Evolutionary conservation across 1,140 invertebrate genomes (phyloP).

Genomic region (Brachionus rotundiformis): DNA sequence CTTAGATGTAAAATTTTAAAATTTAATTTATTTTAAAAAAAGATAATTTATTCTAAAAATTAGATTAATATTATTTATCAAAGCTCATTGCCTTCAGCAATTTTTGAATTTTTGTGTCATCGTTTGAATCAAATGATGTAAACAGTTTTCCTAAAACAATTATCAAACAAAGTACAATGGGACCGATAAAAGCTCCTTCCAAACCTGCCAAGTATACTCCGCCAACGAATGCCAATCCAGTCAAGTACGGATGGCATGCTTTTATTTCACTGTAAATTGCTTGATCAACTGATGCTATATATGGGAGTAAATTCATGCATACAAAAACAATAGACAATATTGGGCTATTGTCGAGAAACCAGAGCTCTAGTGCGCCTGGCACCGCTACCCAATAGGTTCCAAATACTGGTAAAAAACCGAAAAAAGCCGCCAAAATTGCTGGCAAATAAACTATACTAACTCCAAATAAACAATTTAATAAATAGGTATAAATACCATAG

Average conservation of each 20-base stretch:
- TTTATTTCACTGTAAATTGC: slow-evolving; percentile 95
- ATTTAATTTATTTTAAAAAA: background rate
- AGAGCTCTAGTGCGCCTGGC: slow-evolving; percentile 88
- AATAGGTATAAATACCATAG: slow-evolving; percentile 96
- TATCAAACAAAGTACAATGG: slow-evolving; percentile 82
- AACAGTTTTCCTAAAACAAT: slow-evolving; percentile 67
- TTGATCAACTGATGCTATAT: slow-evolving; percentile 79
- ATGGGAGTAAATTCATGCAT: slow-evolving; percentile 81
- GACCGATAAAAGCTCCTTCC: slow-evolving; percentile 93
- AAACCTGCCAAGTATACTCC: slow-evolving; percentile 94
- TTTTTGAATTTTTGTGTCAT: background rate
- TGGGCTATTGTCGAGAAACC: slow-evolving; percentile 80
- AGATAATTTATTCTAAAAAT: background rate
- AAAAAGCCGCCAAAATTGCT: slow-evolving; percentile 79
- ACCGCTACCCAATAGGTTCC: slow-evolving; percentile 89
- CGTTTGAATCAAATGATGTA: background rate
- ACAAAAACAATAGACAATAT: slow-evolving; percentile 75
- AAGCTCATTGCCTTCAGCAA: background rate
- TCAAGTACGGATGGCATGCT: slow-evolving; percentile 72
- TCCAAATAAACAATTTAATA: slow-evolving; percentile 90
- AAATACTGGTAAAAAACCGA: slow-evolving; percentile 85
- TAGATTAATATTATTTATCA: background rate
- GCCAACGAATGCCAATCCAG: slow-evolving; percentile 94
- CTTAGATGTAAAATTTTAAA: background rate
- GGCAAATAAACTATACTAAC: slow-evolving; percentile 86